phyloP scores from a whole-genome alignment of 1,140 invertebrate genomes.

The Apis mellifera region DNA sequence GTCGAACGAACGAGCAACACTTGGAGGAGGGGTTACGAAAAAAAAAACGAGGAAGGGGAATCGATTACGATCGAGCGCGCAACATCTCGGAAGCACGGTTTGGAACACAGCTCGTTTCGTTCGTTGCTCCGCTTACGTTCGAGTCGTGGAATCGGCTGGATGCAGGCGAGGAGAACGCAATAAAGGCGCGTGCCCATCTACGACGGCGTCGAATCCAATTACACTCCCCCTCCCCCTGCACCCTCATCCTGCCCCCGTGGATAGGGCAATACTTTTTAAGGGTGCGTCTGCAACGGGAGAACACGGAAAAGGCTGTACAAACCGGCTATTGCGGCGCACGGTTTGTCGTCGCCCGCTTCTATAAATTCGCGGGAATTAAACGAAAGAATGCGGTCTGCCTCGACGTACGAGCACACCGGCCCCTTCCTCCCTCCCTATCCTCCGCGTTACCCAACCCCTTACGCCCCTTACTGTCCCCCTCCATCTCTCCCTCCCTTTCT shows the following conservation, averaged over 20 bases:
- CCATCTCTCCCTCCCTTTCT: conserved; percentile 23
- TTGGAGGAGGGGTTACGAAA: background rate
- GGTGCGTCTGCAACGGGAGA: conserved; percentile 68
- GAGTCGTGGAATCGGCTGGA: conserved; percentile 20
- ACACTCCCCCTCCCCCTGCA: conserved; percentile 46
- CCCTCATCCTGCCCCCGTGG: conserved; percentile 11
- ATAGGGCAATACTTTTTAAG: conserved; percentile 76
- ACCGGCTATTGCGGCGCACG: conserved; percentile 61
- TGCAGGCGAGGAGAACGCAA: conserved; percentile 45
- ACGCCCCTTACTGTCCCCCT: conserved; percentile 1
- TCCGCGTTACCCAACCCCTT: background rate
- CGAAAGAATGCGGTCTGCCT: conserved; percentile 81
- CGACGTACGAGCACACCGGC: conserved; percentile 75
- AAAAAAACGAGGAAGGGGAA: background rate
- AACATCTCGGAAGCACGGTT: background rate
- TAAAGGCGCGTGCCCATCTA: conserved; percentile 56
- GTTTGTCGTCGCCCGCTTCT: conserved; percentile 76
- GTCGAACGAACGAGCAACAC: too few relatives aligned
- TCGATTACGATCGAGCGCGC: conserved; percentile 9
- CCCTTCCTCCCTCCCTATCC: conserved; percentile 29
- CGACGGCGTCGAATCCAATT: conserved; percentile 77
- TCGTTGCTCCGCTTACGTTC: background rate
- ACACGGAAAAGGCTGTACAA: conserved; percentile 63
- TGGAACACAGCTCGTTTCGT: too few relatives aligned
- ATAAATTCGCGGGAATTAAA: conserved; percentile 82